Conservation (phyloP, 2,113 vertebrate species). For the Aspidoscelis tigris region DNA sequence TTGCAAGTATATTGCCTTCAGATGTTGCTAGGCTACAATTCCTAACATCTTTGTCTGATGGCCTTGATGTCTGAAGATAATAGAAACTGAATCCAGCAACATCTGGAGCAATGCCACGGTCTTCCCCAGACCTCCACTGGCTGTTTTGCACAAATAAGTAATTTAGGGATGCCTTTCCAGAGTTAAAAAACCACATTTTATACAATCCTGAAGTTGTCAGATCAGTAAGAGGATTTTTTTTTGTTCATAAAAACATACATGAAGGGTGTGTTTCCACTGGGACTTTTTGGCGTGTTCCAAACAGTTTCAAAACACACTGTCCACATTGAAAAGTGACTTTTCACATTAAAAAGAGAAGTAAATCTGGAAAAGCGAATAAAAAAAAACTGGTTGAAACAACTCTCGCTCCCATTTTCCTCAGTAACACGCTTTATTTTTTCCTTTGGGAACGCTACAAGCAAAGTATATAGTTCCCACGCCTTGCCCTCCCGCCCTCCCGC, state of each 20-base stretch:
- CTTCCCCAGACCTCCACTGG: background rate
- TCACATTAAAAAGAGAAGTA: too few species aligned
- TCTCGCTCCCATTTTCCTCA: too few species aligned
- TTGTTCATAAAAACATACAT: background rate
- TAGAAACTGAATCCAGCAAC: background rate
- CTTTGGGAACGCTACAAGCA: too few species aligned
- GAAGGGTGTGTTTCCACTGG: background rate
- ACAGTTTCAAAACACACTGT: too few species aligned
- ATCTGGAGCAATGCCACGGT: background rate
- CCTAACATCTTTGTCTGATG: background rate
- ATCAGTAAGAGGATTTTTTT: background rate
- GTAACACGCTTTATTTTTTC: too few species aligned
- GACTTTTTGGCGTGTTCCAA: too few species aligned
- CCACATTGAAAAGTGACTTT: too few species aligned
- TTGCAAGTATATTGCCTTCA: background rate
- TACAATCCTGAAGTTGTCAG: background rate
- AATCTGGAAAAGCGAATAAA: too few species aligned
- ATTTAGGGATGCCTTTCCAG: background rate
- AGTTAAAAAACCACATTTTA: background rate
- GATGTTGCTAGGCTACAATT: background rate
- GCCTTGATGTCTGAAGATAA: background rate
- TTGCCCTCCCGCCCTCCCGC: too few species aligned
- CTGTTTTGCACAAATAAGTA: background rate
- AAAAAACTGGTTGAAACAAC: too few species aligned
- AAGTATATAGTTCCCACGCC: too few species aligned